A percentile compares a stretch with the other conserved stretches of the same genome.
Evolutionary conservation across 2,888 invertebrate genomes (phyloP).

Genomic region (Auanema sp.): DNA sequence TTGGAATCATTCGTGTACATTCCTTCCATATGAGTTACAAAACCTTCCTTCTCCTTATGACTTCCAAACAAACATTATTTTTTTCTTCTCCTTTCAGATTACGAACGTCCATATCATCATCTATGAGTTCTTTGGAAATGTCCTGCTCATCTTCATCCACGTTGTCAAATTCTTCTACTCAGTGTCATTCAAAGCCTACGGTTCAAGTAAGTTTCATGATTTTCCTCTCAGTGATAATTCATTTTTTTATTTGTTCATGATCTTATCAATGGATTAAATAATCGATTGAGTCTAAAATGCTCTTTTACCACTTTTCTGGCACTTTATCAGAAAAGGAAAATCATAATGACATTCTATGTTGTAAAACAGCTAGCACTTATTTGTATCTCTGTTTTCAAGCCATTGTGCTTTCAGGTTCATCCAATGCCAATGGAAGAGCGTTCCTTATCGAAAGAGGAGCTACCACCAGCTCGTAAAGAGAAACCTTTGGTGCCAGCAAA

Average conservation of each 20-base stretch:
- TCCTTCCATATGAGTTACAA: background rate
- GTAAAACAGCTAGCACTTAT: background rate
- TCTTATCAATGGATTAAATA: background rate
- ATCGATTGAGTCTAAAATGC: background rate
- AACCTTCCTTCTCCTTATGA: background rate
- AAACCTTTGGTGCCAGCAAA: slow-evolving; percentile 46
- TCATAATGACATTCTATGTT: too few relatives aligned
- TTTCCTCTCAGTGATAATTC: background rate
- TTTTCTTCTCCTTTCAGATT: slow-evolving; percentile 26
- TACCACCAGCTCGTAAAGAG: slow-evolving; percentile 24
- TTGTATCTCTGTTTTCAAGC: background rate
- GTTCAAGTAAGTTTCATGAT: slow-evolving; percentile 31
- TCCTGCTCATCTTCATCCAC: slow-evolving; percentile 20
- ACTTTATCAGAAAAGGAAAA: too few relatives aligned
- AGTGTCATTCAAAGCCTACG: slow-evolving; percentile 38
- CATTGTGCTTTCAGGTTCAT: slow-evolving; percentile 31
- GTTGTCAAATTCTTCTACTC: slow-evolving; percentile 8
- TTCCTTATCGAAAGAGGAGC: slow-evolving; percentile 8
- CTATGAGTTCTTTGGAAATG: slow-evolving; percentile 38
- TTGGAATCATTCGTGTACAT: background rate
- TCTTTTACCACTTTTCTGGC: background rate
- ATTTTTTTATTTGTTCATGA: slow-evolving; percentile 1
- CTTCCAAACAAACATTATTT: background rate
- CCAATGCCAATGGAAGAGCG: slow-evolving; percentile 49
- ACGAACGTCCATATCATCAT: slow-evolving; percentile 31